Evolutionary conservation across 1,140 invertebrate genomes (phyloP).

Genomic region (Solenopsis fugax): DNA sequence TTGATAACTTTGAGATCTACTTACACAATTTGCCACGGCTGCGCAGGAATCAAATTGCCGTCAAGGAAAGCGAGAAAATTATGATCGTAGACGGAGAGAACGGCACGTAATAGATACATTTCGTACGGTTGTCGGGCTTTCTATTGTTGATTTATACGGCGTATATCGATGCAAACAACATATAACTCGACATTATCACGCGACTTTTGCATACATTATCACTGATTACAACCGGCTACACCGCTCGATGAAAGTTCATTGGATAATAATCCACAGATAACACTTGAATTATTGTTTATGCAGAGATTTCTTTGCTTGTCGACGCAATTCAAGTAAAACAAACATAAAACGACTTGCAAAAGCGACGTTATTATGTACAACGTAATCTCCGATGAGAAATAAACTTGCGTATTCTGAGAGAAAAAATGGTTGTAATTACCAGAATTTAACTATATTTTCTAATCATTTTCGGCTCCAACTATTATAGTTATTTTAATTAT

Average conservation of each 20-base stretch:
- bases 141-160: conserved; percentile 26
- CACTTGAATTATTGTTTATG: neutral
- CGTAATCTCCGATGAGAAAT: conserved; percentile 24
- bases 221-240: neutral
- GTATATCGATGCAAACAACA: neutral
- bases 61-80: conserved; percentile 74
- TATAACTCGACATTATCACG: conserved; percentile 28
- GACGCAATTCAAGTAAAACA: neutral
- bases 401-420: neutral
- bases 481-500: too few relatives aligned
- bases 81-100: conserved; percentile 55
- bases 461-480: too few relatives aligned
- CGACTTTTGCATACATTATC: neutral
- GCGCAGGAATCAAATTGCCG: conserved; percentile 61
- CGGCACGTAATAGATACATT: conserved; percentile 30
- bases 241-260: neutral
- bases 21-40: conserved; percentile 45
- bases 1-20: conserved; percentile 49
- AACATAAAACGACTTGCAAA: neutral
- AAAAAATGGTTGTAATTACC: too few relatives aligned
- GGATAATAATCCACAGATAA: neutral
- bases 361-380: neutral
- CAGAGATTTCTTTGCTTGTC: neutral
- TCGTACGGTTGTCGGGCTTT: neutral
- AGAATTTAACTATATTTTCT: too few relatives aligned